Conservation (phyloP, 2,797 vertebrate species). For the Enteromius trimaculatus region DNA sequence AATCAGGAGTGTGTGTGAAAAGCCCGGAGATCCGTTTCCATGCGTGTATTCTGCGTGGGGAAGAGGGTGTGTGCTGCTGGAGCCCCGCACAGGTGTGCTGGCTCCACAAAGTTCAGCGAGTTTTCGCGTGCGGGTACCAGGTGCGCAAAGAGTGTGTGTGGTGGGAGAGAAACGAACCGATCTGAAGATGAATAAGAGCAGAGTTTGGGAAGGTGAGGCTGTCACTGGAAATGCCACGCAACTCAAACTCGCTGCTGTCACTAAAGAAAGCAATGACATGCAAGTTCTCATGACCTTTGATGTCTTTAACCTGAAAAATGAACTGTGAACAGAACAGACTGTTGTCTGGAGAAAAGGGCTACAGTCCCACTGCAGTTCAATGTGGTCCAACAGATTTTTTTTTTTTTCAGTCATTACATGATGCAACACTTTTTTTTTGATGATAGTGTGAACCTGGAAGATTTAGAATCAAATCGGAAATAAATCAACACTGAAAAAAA, state of each 20-base stretch:
- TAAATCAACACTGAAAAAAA: background rate
- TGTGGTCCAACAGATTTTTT: background rate
- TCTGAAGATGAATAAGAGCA: constrained; percentile 75
- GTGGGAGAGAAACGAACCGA: constrained; percentile 72
- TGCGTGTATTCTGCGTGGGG: constrained; percentile 75
- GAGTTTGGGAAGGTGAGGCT: constrained; percentile 80
- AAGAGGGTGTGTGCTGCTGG: constrained; percentile 81
- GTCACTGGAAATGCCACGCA: constrained; percentile 65
- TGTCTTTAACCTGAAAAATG: constrained; percentile 64
- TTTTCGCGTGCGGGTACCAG: constrained; percentile 80
- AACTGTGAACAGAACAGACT: constrained; percentile 55
- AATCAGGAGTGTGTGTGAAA: constrained; percentile 71
- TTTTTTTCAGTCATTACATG: background rate
- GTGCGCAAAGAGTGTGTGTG: constrained; percentile 72
- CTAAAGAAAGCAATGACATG: constrained; percentile 70
- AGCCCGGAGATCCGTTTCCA: constrained; percentile 76
- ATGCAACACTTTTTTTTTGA: background rate
- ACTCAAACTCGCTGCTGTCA: constrained; percentile 75
- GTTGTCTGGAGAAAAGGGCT: background rate
- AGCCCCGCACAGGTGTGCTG: constrained; percentile 79
- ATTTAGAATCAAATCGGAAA: background rate
- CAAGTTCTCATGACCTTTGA: constrained; percentile 80
- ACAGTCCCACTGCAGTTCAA: background rate
- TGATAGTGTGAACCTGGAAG: background rate
- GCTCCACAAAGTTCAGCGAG: constrained; percentile 72